phyloP scores from a whole-genome alignment of 1,140 invertebrate species.

The Chlorops oryzae region DNA sequence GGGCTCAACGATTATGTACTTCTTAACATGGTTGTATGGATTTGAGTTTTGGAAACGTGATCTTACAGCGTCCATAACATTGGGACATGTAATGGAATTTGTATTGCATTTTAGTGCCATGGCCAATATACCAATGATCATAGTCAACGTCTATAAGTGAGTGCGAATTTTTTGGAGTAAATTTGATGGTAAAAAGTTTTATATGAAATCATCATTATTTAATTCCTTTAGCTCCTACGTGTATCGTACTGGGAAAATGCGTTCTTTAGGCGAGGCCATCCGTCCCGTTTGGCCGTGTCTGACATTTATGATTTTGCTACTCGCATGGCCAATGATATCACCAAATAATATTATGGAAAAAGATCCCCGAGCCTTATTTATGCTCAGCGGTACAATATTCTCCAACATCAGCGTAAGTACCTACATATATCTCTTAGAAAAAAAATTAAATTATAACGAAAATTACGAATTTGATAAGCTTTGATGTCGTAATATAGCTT shows the following conservation, averaged over 20 bases:
- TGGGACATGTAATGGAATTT: slow-evolving; percentile 75
- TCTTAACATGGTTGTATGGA: slow-evolving; percentile 56
- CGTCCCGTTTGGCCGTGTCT: slow-evolving; percentile 77
- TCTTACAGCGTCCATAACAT: slow-evolving; percentile 59
- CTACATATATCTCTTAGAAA: no score
- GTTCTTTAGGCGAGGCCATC: slow-evolving; percentile 64
- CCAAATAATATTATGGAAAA: slow-evolving; percentile 68
- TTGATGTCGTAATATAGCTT: no score
- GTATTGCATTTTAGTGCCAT: slow-evolving; percentile 76
- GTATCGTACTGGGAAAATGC: slow-evolving; percentile 77
- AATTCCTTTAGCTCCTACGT: slow-evolving; percentile 59
- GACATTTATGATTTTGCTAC: slow-evolving; percentile 65
- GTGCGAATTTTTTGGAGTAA: slow-evolving; percentile 61
- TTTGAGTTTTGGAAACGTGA: slow-evolving; percentile 78
- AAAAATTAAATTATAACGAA: not conserved
- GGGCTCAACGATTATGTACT: slow-evolving; percentile 43
- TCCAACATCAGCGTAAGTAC: slow-evolving; percentile 91
- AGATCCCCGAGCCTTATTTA: slow-evolving; percentile 78
- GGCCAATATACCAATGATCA: slow-evolving; percentile 77
- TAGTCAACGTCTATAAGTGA: slow-evolving; percentile 86
- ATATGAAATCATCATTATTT: slow-evolving; percentile 1
- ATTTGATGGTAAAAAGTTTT: slow-evolving; percentile 52
- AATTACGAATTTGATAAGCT: no score
- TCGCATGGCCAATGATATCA: slow-evolving; percentile 73
- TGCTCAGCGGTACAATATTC: slow-evolving; percentile 84